Conservation (phyloP, 2,113 vertebrate genomes). For the Catharus fuscescens region DNA sequence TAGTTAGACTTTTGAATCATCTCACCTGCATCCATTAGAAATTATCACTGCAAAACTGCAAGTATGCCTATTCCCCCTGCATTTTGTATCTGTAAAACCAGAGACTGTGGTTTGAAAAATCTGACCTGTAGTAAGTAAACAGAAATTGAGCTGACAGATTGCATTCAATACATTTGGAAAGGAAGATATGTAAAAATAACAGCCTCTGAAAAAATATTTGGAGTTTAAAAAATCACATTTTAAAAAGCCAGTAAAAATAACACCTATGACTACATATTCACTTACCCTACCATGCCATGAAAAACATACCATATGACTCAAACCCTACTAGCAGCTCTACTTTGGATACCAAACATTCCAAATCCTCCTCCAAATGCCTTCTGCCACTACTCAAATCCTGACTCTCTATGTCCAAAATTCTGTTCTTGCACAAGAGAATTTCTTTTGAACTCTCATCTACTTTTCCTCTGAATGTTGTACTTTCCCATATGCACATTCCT, state of each 20-base stretch:
- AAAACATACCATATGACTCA: constrained; percentile 31
- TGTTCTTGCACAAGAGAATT: not conserved
- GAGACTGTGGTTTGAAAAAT: not conserved
- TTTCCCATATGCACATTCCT: not conserved
- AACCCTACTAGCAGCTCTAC: not conserved
- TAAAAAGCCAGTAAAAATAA: constrained; percentile 36
- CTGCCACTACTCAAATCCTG: not conserved
- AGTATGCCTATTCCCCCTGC: not conserved
- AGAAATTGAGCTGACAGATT: constrained; percentile 24
- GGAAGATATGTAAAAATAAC: constrained; percentile 10
- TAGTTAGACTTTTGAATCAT: not conserved
- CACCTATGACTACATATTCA: constrained; percentile 20
- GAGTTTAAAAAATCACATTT: constrained; percentile 17
- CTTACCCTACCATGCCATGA: not conserved
- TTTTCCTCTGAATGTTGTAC: not conserved
- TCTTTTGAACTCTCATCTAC: not conserved
- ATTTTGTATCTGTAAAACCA: not conserved
- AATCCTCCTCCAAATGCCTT: not conserved
- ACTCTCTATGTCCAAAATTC: not conserved
- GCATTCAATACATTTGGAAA: constrained; percentile 14
- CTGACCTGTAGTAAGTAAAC: constrained; percentile 32
- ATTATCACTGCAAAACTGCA: not conserved
- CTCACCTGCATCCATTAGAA: not conserved
- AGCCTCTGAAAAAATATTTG: constrained; percentile 36
- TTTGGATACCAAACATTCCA: not conserved